These are phyloP conservation scores for Mesitornis unicolor DNA, from an alignment of 2,113 vertebrate genomes.

Conservation along the genomic window DNA sequence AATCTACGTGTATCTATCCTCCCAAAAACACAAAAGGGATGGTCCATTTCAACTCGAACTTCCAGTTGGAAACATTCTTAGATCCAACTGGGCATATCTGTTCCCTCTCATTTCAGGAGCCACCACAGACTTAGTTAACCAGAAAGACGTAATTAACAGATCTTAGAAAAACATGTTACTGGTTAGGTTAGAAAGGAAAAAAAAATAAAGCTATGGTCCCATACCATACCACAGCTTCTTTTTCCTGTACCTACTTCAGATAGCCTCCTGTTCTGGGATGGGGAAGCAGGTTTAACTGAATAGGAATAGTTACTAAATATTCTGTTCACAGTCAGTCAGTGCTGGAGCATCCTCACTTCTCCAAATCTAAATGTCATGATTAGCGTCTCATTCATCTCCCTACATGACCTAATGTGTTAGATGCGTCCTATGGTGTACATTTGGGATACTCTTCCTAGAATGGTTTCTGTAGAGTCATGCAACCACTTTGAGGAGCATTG, in stretches of 20 bases:
- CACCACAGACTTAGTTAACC: neutral
- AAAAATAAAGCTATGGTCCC: neutral
- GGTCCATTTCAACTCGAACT: neutral
- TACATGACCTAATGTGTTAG: accelerated
- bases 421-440: accelerated
- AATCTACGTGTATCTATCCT: neutral
- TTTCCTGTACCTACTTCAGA: neutral
- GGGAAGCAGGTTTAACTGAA: neutral
- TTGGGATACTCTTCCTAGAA: neutral
- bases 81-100: neutral
- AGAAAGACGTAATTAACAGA: neutral
- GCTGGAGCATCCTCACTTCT: neutral
- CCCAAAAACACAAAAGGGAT: neutral
- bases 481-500: too few relatives aligned
- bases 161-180: neutral
- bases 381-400: neutral
- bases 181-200: neutral
- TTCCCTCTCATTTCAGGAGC: neutral
- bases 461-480: neutral
- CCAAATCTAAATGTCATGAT: neutral
- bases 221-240: neutral
- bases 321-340: neutral
- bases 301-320: neutral
- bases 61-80: neutral
- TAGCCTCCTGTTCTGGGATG: neutral